A percentile compares a stretch with the other conserved stretches of the same genome.
Evolutionary conservation across 2,888 invertebrate genomes (phyloP).

Genomic region (Drosophila leonis): DNA sequence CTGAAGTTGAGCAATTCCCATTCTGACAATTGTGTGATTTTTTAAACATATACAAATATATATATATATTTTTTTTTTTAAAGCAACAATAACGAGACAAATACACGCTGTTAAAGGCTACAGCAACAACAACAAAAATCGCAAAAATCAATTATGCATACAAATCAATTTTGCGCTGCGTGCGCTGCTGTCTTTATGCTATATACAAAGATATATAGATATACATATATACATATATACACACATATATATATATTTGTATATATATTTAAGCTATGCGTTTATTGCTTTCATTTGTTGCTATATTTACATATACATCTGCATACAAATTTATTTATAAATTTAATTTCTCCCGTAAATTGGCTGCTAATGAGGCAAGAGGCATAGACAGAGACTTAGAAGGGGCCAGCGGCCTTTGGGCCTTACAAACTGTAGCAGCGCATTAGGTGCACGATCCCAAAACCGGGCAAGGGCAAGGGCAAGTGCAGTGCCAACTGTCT

Average conservation of each 20-base stretch:
- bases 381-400: slow-evolving; percentile 14
- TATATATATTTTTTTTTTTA: background rate
- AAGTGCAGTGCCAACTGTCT: slow-evolving; percentile 37
- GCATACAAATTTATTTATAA: background rate
- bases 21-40: slow-evolving; percentile 45
- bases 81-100: slow-evolving; percentile 22
- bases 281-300: slow-evolving; percentile 39
- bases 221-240: background rate
- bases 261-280: background rate
- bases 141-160: slow-evolving; percentile 77
- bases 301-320: slow-evolving; percentile 6
- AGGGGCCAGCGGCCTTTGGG: slow-evolving; percentile 44
- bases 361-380: slow-evolving; percentile 44
- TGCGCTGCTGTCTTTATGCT: slow-evolving; percentile 41
- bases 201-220: background rate
- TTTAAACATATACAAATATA: background rate
- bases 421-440: slow-evolving; percentile 44
- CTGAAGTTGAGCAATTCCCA: slow-evolving; percentile 30
- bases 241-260: background rate
- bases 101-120: slow-evolving; percentile 60
- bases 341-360: slow-evolving; percentile 1
- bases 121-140: slow-evolving; percentile 43
- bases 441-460: slow-evolving; percentile 33
- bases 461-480: slow-evolving; percentile 46
- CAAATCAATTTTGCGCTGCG: slow-evolving; percentile 66